Percentiles rank a stretch among this genome's conserved stretches.
These are phyloP conservation scores for Benthosema pterotum DNA, from an alignment of 2,797 vertebrate genomes.

Conservation along the genomic window DNA sequence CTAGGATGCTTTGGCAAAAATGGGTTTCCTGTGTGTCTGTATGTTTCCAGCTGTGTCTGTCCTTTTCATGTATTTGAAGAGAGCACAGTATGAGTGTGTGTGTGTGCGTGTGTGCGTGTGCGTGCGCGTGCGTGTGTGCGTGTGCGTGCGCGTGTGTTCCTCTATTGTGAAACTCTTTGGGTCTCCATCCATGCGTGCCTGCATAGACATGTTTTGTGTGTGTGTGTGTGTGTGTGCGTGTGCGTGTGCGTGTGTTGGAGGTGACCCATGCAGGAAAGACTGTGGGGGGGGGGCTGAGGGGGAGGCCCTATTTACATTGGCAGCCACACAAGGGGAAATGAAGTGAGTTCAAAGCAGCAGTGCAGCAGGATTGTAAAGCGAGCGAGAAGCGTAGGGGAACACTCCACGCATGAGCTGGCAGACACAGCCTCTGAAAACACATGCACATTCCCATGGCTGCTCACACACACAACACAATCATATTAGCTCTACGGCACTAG, in stretches of 20 bases:
- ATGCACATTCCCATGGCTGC: constrained; percentile 59
- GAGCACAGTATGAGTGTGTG: not conserved
- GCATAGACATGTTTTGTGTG: constrained; percentile 42
- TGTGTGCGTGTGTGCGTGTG: constrained; percentile 14
- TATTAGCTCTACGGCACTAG: constrained; percentile 30
- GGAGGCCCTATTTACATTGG: constrained; percentile 83
- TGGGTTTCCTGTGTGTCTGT: not conserved
- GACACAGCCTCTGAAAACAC: constrained; percentile 64
- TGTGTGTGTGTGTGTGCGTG: constrained; percentile 30
- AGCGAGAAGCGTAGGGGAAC: constrained; percentile 53
- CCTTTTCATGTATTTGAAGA: constrained; percentile 3
- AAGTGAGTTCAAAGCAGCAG: constrained; percentile 85
- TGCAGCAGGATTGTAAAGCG: constrained; percentile 74
- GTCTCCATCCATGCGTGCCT: constrained; percentile 47
- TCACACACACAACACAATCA: constrained; percentile 10
- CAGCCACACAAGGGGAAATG: constrained; percentile 81
- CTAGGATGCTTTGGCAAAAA: constrained; percentile 41
- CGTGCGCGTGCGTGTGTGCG: constrained; percentile 6
- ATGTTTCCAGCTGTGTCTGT: constrained; percentile 17
- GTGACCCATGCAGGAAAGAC: constrained; percentile 70
- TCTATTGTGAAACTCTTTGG: constrained; percentile 45
- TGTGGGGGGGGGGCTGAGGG: constrained; percentile 38
- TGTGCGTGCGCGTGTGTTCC: not conserved
- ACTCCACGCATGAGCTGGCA: constrained; percentile 71
- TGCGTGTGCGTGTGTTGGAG: constrained; percentile 66